phyloP scores from a whole-genome alignment of 2,888 invertebrate species.

The Cantharis rufa region DNA sequence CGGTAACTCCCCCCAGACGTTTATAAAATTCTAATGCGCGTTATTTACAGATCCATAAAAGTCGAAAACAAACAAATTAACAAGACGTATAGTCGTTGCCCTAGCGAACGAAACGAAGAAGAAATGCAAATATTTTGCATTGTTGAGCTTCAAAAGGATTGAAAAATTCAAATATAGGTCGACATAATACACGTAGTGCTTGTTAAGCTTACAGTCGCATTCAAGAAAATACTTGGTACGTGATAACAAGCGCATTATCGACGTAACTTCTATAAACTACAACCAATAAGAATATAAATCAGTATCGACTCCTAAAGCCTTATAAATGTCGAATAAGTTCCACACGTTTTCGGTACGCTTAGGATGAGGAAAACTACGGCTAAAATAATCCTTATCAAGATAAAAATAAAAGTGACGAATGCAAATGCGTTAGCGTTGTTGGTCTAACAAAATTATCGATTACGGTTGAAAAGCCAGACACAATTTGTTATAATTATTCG shows the following conservation, averaged over 20 bases:
- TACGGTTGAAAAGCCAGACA: background rate
- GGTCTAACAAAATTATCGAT: background rate
- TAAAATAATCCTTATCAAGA: background rate
- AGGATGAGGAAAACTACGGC: background rate
- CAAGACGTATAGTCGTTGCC: background rate
- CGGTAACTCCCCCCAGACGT: background rate
- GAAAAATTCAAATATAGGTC: background rate
- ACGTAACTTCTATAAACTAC: background rate
- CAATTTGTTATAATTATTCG: background rate
- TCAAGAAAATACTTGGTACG: background rate
- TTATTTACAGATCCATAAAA: background rate
- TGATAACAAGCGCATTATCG: background rate
- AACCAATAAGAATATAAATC: background rate
- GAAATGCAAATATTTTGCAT: background rate
- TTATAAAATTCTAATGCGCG: background rate
- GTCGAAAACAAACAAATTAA: background rate
- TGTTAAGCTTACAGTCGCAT: background rate
- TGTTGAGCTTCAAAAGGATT: background rate
- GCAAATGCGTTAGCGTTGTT: background rate
- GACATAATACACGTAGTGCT: background rate
- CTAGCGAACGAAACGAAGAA: background rate
- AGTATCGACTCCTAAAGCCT: background rate
- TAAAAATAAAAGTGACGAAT: background rate
- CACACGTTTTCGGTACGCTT: background rate
- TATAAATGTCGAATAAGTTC: background rate